Conservation (phyloP, 2,888 invertebrate genomes). For the Brachypterus glaber region DNA sequence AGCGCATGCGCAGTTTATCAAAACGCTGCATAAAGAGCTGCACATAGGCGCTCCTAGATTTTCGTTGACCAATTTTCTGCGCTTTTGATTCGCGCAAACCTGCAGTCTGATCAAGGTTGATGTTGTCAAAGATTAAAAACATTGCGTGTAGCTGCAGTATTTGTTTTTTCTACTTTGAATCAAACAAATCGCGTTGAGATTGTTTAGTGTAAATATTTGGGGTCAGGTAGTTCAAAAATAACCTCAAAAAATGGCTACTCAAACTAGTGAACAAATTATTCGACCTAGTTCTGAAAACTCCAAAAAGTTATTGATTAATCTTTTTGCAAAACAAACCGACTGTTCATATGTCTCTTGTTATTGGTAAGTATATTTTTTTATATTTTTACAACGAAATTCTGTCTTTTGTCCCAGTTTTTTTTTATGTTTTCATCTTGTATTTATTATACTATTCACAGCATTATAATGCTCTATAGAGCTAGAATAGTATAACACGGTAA, state of each 20-base stretch:
- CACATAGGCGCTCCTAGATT: too few species aligned
- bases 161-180: neutral
- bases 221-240: neutral
- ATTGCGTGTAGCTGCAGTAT: neutral
- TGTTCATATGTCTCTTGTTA: constrained; percentile 81
- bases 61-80: too few species aligned
- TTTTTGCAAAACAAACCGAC: constrained; percentile 67
- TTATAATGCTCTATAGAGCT: too few species aligned
- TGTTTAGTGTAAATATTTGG: neutral
- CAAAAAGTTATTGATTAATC: constrained; percentile 35
- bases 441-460: neutral
- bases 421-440: too few species aligned
- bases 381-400: neutral
- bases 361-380: constrained; percentile 51
- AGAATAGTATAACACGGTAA: too few species aligned
- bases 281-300: constrained; percentile 25
- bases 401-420: neutral
- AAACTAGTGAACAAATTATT: constrained; percentile 28
- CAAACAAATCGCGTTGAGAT: neutral
- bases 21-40: too few species aligned
- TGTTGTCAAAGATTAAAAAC: constrained; percentile 32
- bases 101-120: constrained; percentile 3
- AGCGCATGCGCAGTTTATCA: too few species aligned
- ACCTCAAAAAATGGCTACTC: constrained; percentile 27
- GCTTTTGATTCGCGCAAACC: too few species aligned